Conservation (phyloP, 1,140 invertebrate genomes). For the Copidosoma floridanum region DNA sequence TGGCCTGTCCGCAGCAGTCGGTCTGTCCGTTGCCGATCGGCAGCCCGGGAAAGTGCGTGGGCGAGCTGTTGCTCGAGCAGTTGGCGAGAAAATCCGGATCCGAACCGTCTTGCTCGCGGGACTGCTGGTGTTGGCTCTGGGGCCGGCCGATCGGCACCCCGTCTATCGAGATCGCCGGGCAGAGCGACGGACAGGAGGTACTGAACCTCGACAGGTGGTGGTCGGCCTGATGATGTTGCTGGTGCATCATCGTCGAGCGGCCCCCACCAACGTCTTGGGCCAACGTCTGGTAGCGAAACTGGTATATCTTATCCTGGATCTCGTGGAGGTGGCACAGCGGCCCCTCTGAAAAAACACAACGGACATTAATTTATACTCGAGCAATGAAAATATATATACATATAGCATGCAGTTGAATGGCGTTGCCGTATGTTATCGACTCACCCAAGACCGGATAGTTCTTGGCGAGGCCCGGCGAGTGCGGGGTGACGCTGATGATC, state of each 20-base stretch:
- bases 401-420: too few relatives aligned
- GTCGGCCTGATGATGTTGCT: conserved; percentile 33
- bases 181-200: conserved; percentile 73
- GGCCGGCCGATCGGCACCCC: conserved; percentile 11
- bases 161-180: conserved; percentile 36
- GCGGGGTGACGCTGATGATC: conserved; percentile 82
- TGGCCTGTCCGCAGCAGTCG: conserved; percentile 38
- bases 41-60: conserved; percentile 47
- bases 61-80: conserved; percentile 56
- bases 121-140: conserved; percentile 27
- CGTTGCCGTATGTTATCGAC: too few relatives aligned
- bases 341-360: conserved; percentile 63
- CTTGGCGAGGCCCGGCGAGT: conserved; percentile 69
- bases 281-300: conserved; percentile 67
- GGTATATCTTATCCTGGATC: conserved; percentile 73
- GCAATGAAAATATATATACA: too few relatives aligned
- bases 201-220: conserved; percentile 61
- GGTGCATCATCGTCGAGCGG: too few relatives aligned
- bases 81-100: conserved; percentile 55
- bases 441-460: conserved; percentile 65
- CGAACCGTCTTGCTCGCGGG: conserved; percentile 38
- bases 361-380: too few relatives aligned
- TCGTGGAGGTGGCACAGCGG: conserved; percentile 73
- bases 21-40: background rate
- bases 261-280: conserved; percentile 44